A percentile compares a stretch with the other conserved stretches of the same genome.
These are phyloP conservation scores for Pararge aegeria DNA, from an alignment of 1,140 invertebrate species.

Conservation along the genomic window DNA sequence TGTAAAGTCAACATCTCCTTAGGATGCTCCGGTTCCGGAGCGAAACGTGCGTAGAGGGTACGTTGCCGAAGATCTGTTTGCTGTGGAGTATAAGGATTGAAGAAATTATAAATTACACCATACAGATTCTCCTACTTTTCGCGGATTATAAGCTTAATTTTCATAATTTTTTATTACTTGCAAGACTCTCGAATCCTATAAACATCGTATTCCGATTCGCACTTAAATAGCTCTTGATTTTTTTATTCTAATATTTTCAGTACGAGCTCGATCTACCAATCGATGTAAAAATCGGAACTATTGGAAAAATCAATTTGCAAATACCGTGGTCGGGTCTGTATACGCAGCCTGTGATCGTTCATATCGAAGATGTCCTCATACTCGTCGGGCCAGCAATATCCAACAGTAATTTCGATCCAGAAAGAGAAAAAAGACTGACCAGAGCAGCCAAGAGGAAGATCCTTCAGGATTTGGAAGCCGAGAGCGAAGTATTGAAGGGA, in stretches of 20 bases:
- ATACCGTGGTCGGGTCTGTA: constrained; percentile 90
- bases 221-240: no score
- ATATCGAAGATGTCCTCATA: constrained; percentile 88
- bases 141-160: no score
- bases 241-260: constrained; percentile 80
- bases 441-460: constrained; percentile 86
- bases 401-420: constrained; percentile 85
- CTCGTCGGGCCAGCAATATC: constrained; percentile 87
- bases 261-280: constrained; percentile 90
- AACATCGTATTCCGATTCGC: no score
- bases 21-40: no score
- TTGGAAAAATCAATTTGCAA: constrained; percentile 87
- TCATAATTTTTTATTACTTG: no score
- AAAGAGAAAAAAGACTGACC: constrained; percentile 85
- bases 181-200: no score
- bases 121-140: no score
- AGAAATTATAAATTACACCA: no score
- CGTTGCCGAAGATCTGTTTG: no score
- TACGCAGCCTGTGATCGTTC: constrained; percentile 84
- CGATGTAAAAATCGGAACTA: constrained; percentile 88
- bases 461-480: constrained; percentile 77
- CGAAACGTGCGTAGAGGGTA: no score
- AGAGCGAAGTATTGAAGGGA: constrained; percentile 76
- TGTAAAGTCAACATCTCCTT: no score
- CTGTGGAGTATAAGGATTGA: no score